Conservation (phyloP, 2,888 invertebrate species). For the Lathronympha strigana region DNA sequence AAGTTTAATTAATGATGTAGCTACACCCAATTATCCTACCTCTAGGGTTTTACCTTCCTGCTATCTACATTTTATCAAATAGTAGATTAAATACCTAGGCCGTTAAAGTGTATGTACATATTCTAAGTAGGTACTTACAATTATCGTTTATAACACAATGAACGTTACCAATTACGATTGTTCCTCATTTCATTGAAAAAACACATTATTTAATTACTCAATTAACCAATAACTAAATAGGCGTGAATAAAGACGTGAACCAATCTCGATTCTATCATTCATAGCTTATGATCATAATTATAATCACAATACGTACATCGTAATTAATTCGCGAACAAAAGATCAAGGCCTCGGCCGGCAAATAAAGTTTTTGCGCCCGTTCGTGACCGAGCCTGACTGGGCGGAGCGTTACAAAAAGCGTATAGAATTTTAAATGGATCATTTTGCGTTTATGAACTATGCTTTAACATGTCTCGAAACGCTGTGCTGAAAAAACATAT, state of each 20-base stretch:
- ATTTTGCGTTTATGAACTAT: conserved; percentile 38
- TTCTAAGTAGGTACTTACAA: no score
- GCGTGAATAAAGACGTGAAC: conserved; percentile 28
- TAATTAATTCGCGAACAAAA: conserved; percentile 77
- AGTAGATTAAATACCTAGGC: no score
- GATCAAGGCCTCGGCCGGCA: conserved; percentile 74
- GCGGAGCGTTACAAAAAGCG: conserved; percentile 68
- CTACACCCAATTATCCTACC: no score
- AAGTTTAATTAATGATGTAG: no score
- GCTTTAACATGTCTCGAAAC: conserved; percentile 37
- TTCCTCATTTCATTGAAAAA: conserved; percentile 2
- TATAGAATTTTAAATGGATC: conserved; percentile 76
- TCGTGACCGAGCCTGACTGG: conserved; percentile 76
- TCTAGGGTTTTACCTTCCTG: no score
- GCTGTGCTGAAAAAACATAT: no score
- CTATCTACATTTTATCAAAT: no score
- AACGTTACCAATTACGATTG: not conserved
- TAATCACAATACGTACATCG: conserved; percentile 49
- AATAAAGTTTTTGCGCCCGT: conserved; percentile 73
- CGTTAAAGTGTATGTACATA: not conserved
- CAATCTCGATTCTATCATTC: conserved; percentile 33
- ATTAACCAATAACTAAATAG: conserved; percentile 25
- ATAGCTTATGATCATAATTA: conserved; percentile 35
- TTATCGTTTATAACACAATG: not conserved
- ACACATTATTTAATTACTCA: conserved; percentile 19